A percentile compares a stretch with the other conserved stretches of the same genome.
These are phyloP conservation scores for Fregetta grallaria DNA, from an alignment of 2,113 vertebrate species.

Conservation along the genomic window DNA sequence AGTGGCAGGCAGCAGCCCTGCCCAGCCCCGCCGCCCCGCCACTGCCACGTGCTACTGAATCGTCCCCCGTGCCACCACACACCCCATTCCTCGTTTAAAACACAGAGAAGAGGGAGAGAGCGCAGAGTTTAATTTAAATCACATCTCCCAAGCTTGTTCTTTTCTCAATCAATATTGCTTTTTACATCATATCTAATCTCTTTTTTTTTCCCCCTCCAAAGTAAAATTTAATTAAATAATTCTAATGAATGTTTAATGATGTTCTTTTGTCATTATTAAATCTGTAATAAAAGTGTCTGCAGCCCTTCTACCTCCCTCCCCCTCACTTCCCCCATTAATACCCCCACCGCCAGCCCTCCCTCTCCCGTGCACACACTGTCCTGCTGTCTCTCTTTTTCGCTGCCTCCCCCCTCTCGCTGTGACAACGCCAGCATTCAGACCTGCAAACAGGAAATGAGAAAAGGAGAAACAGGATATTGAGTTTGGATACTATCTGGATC, in stretches of 20 bases:
- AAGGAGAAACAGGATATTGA: constrained; percentile 90
- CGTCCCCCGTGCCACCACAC: background rate
- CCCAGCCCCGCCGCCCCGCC: background rate
- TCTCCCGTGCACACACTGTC: background rate
- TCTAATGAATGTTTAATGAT: constrained; percentile 95
- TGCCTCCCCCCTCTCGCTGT: background rate
- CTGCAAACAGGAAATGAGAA: constrained; percentile 91
- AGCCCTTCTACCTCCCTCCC: constrained; percentile 31
- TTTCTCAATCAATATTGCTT: constrained; percentile 72
- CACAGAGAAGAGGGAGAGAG: background rate
- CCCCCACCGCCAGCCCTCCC: constrained; percentile 18
- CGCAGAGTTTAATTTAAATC: constrained; percentile 23
- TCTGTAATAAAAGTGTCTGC: constrained; percentile 77
- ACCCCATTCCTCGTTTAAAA: background rate
- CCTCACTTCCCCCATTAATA: background rate
- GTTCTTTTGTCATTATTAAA: constrained; percentile 90
- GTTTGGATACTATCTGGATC: constrained; percentile 75
- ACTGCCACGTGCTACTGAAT: accelerated
- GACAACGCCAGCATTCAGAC: constrained; percentile 63
- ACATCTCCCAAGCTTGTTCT: background rate
- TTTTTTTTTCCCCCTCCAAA: constrained; percentile 32
- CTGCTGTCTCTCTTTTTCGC: constrained; percentile 48
- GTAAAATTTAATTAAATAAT: constrained; percentile 92
- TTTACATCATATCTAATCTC: constrained; percentile 87
- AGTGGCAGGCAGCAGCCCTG: background rate